Evolutionary conservation across 1,140 invertebrate species (phyloP), one percentile per base, ranked within the genome.

Genomic region (Trichoplusia ni): DNA sequence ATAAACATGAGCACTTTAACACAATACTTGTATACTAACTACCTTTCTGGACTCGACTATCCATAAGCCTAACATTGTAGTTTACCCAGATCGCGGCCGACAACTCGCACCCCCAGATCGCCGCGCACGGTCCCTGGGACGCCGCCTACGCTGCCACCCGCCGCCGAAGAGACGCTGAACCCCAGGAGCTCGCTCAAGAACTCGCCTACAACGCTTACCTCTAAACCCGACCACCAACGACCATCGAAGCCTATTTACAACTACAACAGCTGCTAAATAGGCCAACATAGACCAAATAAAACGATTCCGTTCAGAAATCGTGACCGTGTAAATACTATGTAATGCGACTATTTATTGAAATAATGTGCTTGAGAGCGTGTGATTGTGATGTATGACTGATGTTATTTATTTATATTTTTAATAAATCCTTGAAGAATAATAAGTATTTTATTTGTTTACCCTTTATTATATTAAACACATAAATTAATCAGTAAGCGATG

Each of bases 151-250:
- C 94, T 63, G 89, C 86, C 56, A 91, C 92, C 42, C 90, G 92
- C 60, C 85, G 88, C 33, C 82, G 90, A 49, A 86, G 91, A 31
- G 85, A 91, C 56, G 82, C 89, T 21, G 91, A 91, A 54, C 85
- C 90, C 33, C 73, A 82, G 29, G 80, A 89, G 23, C 73, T 91
- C 38, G 93, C 93, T 11, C 95, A 96, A 75, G 90, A 94, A 67
- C 82, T 96, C 69, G 95, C 95, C 16, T 97, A 96, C 83, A 93
- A 94, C 72, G 95, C 92, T 37, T 95, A 96, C 81, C 91, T 89
- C 37, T 93, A 93, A 91, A 60, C 35, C 5, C 27, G 65, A 44
- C 46, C n/a, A n/a, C 27, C 33, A 33, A 66, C 73, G 74, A 75
- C 73, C 35, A 62, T 62, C 64, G 67, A 79, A 68, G 38, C 64